Evolutionary conservation across 2,888 invertebrate genomes (phyloP).

Genomic region (Mimachlamys varia): DNA sequence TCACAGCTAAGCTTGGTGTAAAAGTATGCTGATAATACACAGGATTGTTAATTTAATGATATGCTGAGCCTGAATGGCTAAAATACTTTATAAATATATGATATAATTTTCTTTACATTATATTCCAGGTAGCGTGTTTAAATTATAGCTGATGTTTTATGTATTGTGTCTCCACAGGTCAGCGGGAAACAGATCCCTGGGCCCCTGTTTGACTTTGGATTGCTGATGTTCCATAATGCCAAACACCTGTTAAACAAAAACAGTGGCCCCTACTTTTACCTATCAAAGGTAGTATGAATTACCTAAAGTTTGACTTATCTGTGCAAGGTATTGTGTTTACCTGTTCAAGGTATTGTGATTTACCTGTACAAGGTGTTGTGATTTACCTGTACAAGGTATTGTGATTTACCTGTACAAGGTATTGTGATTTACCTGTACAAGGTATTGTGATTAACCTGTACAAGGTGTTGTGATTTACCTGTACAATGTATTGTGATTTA

Average conservation of each 20-base stretch:
- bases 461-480: not conserved
- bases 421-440: not conserved
- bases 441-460: constrained; percentile 21
- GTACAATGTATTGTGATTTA: too few species aligned
- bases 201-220: constrained; percentile 87
- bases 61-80: too few species aligned
- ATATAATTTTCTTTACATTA: too few species aligned
- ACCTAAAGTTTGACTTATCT: not conserved
- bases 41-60: too few species aligned
- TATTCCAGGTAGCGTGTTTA: not conserved
- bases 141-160: too few species aligned
- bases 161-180: constrained; percentile 52
- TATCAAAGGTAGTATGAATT: constrained; percentile 83
- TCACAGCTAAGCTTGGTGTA: too few species aligned
- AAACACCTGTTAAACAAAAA: constrained; percentile 83
- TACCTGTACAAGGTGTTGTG: too few species aligned
- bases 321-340: not conserved
- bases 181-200: constrained; percentile 82
- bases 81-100: too few species aligned
- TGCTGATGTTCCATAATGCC: constrained; percentile 87
- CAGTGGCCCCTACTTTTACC: constrained; percentile 88
- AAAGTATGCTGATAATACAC: too few species aligned
- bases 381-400: not conserved
- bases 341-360: too few species aligned
- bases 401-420: constrained; percentile 25